Evolutionary conservation across 2,797 vertebrate species (phyloP).

Genomic region (Leucoraja ocellata): DNA sequence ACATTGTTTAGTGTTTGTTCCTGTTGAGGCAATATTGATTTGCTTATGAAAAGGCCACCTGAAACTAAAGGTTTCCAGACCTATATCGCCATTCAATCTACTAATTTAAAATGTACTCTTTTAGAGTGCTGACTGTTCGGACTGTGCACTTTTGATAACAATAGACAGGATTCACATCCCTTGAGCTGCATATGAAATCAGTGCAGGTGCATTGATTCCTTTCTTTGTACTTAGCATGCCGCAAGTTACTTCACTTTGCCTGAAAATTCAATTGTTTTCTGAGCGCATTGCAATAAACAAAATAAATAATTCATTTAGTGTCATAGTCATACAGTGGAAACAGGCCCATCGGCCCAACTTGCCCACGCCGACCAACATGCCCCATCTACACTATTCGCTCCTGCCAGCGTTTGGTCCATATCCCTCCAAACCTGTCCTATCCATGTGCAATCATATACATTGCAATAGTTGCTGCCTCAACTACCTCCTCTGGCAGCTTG

Average conservation of each 20-base stretch:
- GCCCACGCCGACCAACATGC: too few relatives aligned
- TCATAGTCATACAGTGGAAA: too few relatives aligned
- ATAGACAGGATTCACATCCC: background rate
- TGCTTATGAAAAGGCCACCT: background rate
- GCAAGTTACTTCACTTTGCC: background rate
- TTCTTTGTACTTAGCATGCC: background rate
- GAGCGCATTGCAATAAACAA: too few relatives aligned
- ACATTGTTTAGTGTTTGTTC: background rate
- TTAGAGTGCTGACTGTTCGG: background rate
- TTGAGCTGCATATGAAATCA: background rate
- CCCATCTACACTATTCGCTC: too few relatives aligned
- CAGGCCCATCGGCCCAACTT: too few relatives aligned
- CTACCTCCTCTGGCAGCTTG: too few relatives aligned
- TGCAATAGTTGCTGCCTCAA: too few relatives aligned
- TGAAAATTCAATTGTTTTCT: background rate
- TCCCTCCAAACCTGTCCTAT: too few relatives aligned
- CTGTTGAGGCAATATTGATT: slow-evolving; percentile 12
- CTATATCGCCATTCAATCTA: background rate
- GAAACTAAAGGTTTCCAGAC: slow-evolving; percentile 2
- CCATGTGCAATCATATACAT: too few relatives aligned
- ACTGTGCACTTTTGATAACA: background rate
- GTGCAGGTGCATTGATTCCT: background rate
- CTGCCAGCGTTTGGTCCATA: too few relatives aligned
- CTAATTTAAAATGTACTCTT: background rate
- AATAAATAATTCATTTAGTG: too few relatives aligned